phyloP scores from a whole-genome alignment of 2,888 invertebrate species.

The Anoncus sp. region DNA sequence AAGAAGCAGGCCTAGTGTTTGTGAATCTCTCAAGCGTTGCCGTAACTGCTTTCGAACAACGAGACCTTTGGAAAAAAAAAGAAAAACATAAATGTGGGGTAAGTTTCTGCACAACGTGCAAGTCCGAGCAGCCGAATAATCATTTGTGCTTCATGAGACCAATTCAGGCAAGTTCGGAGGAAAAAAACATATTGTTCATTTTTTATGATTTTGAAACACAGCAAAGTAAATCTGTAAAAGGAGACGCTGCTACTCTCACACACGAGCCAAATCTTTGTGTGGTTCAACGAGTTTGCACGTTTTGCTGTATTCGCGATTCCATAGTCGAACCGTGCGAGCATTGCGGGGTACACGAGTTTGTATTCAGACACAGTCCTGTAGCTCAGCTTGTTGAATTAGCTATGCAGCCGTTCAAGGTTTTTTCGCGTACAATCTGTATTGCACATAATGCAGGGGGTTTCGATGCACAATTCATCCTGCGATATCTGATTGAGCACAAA shows the following conservation, averaged over 20 bases:
- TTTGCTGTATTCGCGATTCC: background rate
- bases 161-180: background rate
- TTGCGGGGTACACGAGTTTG: too few species aligned
- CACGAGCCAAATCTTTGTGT: conserved; percentile 30
- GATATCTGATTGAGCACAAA: conserved; percentile 37
- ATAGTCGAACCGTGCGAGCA: conserved; percentile 1
- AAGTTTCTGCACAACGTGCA: conserved; percentile 14
- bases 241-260: background rate
- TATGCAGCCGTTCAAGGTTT: background rate
- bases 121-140: background rate
- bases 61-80: conserved; percentile 20
- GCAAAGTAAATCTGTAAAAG: conserved; percentile 25
- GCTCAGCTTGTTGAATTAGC: too few species aligned
- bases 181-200: conserved; percentile 37
- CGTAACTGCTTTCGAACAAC: background rate
- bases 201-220: conserved; percentile 33
- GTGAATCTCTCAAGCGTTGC: conserved; percentile 5
- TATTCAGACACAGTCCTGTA: too few species aligned
- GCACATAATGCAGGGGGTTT: conserved; percentile 57
- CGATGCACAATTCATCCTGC: conserved; percentile 53
- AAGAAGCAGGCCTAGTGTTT: background rate
- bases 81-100: conserved; percentile 10
- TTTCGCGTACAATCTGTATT: conserved; percentile 42
- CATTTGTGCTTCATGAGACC: conserved; percentile 16
- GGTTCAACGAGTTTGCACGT: conserved; percentile 4